Evolutionary conservation across 2,113 vertebrate genomes (phyloP), one percentile per base, ranked within the genome.

Genomic region (Ceyx melanurus): DNA sequence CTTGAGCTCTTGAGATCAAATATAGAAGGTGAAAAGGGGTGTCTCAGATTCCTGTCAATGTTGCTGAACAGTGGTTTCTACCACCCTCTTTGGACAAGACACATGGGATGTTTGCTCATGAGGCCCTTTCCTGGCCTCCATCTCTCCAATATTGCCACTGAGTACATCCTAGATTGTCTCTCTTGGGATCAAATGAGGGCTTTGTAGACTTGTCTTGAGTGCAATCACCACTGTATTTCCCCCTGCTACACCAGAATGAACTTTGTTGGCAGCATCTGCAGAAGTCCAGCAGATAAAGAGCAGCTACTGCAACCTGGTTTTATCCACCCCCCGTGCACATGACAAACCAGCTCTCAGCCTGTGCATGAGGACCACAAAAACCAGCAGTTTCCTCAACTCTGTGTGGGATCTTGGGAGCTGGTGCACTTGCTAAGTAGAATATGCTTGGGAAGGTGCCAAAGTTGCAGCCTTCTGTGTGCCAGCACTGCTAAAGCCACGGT

Each of bases 61-160:
- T 28, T 45, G 33, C 40, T 31, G 7, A 53, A 4, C 11, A n/a
- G 23, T 18, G 10, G 19, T 19, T 81, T 45, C 33, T 48, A n/a
- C 13, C 65, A 68, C 25, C 7, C 5, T 70, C 57, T 66, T 35
- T 22, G 20, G 26, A 20, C 28, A 81, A 58, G 43, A 71, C 15
- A 18, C 0, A 0, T 16, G 8, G 28, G 33, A 19, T 25, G 7
- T 54, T 73, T 81, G 29, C 80, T 53, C n/a, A 45, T 3, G 11
- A 21, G 51, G 21, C 28, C 18, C 14, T 75, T 45, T 67, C 43
- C 72, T 65, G 66, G 22, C 60, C 48, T 67, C 53, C 74, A 26
- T 37, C 25, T 76, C 43, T 54, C 61, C 29, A 20, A 7, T 13
- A 7, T 5, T 31, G n/a, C 43, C 43, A 22, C 42, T 46, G 29